phyloP scores from a whole-genome alignment of 2,888 invertebrate genomes.

The Keiferia lycopersicella region DNA sequence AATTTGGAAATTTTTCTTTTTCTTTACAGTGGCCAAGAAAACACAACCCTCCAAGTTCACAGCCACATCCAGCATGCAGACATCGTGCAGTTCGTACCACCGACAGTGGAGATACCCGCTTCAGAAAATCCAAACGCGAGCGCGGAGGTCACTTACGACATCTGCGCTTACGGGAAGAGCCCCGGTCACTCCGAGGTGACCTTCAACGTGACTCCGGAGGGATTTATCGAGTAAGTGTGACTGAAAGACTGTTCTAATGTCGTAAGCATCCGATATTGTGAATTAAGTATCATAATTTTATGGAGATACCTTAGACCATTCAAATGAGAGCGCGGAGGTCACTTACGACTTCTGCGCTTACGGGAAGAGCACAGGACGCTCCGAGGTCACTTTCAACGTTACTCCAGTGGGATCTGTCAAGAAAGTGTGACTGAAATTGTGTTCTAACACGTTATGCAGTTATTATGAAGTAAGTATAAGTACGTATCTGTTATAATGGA shows the following conservation, averaged over 20 bases:
- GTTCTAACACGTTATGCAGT: too few species aligned
- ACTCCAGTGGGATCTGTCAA: conserved; percentile 73
- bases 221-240: conserved; percentile 71
- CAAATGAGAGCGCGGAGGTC: conserved; percentile 57
- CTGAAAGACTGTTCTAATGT: neutral
- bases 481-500: conserved; percentile 53
- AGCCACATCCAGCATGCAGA: conserved; percentile 84
- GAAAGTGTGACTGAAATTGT: conserved; percentile 56
- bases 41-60: conserved; percentile 69
- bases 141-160: conserved; percentile 65
- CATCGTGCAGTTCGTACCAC: conserved; percentile 81
- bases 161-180: conserved; percentile 81
- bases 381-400: conserved; percentile 83
- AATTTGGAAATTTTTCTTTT: neutral
- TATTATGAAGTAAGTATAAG: too few species aligned
- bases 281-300: too few species aligned
- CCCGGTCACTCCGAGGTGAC: conserved; percentile 86
- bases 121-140: conserved; percentile 53
- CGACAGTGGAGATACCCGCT: conserved; percentile 64
- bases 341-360: conserved; percentile 77
- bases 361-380: conserved; percentile 85
- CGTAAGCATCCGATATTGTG: too few species aligned
- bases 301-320: conserved; percentile 41
- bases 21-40: conserved; percentile 69
- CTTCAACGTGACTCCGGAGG: conserved; percentile 79